phyloP scores from a whole-genome alignment of 2,113 vertebrate genomes.

The Centrocercus urophasianus region DNA sequence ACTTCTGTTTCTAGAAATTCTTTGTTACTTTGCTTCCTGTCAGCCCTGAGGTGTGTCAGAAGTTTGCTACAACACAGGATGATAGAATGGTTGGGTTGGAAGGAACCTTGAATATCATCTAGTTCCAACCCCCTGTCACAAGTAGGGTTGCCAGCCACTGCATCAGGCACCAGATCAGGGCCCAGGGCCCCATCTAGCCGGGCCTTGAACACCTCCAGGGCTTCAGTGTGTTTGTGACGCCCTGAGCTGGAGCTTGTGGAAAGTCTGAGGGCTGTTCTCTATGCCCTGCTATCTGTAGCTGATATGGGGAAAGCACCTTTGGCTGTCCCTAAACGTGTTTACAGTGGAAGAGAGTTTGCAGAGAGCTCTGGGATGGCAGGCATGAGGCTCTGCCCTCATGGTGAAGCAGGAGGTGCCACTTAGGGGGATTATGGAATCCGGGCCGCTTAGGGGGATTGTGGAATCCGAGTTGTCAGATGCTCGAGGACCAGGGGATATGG shows the following conservation, averaged over 20 bases:
- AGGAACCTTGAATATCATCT: too few relatives aligned
- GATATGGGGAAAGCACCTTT: neutral
- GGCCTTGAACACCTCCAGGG: too few relatives aligned
- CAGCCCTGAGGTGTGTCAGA: neutral
- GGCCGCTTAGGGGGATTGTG: neutral
- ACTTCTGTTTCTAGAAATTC: neutral
- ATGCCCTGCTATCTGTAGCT: neutral
- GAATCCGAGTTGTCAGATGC: neutral
- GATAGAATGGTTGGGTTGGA: too few relatives aligned
- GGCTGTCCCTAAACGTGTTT: neutral
- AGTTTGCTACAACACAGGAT: neutral
- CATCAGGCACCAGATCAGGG: too few relatives aligned
- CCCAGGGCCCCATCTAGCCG: too few relatives aligned
- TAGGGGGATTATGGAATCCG: neutral
- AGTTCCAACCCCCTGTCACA: too few relatives aligned
- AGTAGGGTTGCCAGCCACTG: too few relatives aligned
- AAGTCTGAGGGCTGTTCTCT: neutral
- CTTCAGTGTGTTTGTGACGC: neutral
- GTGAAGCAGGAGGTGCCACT: neutral
- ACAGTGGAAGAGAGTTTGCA: neutral
- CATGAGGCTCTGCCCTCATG: neutral
- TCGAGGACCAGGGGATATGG: neutral
- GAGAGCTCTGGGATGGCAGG: neutral
- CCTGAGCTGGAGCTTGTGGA: neutral
- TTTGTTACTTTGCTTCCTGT: neutral